Conservation (phyloP, 2,113 vertebrate genomes). For the Gracilinanus agilis region DNA sequence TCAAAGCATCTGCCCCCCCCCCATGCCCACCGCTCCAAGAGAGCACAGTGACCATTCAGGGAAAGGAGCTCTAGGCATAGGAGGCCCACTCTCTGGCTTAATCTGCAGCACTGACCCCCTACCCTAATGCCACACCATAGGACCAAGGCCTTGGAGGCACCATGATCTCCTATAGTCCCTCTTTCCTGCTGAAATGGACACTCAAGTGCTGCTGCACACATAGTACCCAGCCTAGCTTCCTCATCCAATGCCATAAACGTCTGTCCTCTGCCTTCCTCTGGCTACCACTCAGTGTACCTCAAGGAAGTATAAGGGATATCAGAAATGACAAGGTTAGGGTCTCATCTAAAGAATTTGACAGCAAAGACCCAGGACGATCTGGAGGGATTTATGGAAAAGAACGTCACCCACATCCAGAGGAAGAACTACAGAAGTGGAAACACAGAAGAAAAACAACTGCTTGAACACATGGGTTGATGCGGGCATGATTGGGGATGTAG, state of each 20-base stretch:
- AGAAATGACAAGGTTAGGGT: no score
- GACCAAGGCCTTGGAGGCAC: neutral
- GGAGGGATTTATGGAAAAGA: no score
- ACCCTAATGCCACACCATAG: neutral
- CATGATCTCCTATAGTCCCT: neutral
- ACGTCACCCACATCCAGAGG: no score
- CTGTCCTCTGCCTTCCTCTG: neutral
- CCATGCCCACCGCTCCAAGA: neutral
- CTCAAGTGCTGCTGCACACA: neutral
- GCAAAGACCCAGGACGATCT: no score
- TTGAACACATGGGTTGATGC: no score
- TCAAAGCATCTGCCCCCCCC: neutral
- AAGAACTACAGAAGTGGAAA: no score
- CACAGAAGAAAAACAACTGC: no score
- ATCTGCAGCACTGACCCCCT: neutral
- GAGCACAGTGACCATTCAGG: neutral
- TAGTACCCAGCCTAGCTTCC: neutral
- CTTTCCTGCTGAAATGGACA: neutral
- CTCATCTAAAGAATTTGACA: no score
- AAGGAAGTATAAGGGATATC: neutral
- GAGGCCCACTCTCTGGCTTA: neutral
- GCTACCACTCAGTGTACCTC: neutral
- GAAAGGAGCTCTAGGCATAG: neutral
- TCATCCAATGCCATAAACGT: neutral
- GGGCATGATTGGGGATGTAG: no score